phyloP scores from a whole-genome alignment of 2,113 vertebrate species.

The Peromyscus maniculatus region DNA sequence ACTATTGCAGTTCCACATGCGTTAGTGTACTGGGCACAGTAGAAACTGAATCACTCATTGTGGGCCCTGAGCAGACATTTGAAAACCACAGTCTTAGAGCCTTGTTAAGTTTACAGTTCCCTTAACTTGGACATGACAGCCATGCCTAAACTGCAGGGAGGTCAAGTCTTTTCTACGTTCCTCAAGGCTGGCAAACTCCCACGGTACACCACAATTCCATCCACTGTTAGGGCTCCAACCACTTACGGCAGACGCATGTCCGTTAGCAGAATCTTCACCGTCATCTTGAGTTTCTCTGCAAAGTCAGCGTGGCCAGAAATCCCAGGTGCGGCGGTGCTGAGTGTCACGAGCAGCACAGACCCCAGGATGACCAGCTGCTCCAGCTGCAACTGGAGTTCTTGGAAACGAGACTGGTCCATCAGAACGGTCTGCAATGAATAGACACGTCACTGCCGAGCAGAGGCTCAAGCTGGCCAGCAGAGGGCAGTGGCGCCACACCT shows the following conservation, averaged over 20 bases:
- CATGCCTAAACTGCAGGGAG: not conserved
- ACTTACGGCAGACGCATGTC: constrained; percentile 94
- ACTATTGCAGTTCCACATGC: not conserved
- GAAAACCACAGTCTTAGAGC: not conserved
- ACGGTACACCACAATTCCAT: not conserved
- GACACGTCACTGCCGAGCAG: not conserved
- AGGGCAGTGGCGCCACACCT: not conserved
- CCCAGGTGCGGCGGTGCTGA: constrained; percentile 90
- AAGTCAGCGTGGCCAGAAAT: constrained; percentile 91
- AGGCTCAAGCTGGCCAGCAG: constrained; percentile 16
- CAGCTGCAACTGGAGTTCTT: constrained; percentile 93
- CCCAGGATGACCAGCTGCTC: constrained; percentile 90
- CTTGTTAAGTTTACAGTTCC: not conserved
- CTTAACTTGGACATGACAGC: no score
- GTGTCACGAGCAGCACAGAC: constrained; percentile 93
- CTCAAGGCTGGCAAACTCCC: not conserved
- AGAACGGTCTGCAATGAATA: constrained; percentile 90
- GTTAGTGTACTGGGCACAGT: not conserved
- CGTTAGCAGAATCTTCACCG: constrained; percentile 90
- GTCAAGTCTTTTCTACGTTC: not conserved
- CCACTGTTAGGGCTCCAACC: not conserved
- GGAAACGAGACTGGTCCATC: constrained; percentile 96
- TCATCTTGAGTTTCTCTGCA: constrained; percentile 92
- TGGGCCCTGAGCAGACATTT: not conserved
- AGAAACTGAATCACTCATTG: not conserved